Percentiles rank a stretch among this genome's conserved stretches.
Evolutionary conservation across 2,888 invertebrate species (phyloP).

Genomic region (Diogma glabrata): DNA sequence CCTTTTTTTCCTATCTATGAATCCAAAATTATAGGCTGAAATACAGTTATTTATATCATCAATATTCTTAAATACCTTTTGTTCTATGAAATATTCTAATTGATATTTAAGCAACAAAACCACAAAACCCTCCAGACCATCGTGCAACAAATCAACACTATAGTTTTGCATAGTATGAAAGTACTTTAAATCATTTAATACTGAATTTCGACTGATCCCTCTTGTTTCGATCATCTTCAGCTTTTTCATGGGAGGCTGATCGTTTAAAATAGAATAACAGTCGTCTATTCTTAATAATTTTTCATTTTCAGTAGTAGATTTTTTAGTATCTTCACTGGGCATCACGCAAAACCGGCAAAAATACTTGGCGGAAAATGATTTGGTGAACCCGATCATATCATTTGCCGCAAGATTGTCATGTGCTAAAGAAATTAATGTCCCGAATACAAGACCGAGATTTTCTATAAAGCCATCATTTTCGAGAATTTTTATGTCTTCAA

Average conservation of each 20-base stretch:
- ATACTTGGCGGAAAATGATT: neutral
- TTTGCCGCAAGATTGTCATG: neutral
- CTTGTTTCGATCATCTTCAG: neutral
- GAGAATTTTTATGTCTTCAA: neutral
- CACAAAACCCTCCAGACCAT: neutral
- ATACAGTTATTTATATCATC: too few relatives aligned
- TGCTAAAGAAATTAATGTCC: neutral
- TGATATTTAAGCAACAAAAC: neutral
- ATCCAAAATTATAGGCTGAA: too few relatives aligned
- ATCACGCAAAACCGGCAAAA: neutral
- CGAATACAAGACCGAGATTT: neutral
- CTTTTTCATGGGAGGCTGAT: neutral
- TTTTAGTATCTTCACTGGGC: neutral
- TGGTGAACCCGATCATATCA: neutral
- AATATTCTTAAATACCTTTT: neutral
- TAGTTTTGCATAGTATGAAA: neutral
- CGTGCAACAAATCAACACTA: neutral
- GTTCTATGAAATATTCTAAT: neutral
- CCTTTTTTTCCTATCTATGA: too few relatives aligned
- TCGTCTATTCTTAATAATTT: neutral
- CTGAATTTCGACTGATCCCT: neutral
- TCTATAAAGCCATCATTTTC: neutral
- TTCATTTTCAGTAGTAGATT: neutral
- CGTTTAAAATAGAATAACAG: neutral
- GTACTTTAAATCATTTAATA: neutral